Evolutionary conservation across 1,140 invertebrate species (phyloP).

Genomic region (Macrotrachela quadricornifera): DNA sequence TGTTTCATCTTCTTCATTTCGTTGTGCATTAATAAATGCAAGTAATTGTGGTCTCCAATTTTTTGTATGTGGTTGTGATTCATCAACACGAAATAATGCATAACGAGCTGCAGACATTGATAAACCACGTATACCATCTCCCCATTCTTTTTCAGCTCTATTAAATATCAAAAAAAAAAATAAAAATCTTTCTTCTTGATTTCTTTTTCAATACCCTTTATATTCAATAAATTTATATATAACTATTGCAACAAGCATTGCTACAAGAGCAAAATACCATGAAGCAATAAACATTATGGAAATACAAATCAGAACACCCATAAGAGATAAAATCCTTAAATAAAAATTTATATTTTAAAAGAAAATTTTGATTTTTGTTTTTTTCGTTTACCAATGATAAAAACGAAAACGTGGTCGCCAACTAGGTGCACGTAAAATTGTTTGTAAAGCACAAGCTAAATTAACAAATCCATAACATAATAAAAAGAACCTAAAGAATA

Average conservation of each 20-base stretch:
- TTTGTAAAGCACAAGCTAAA: constrained; percentile 87
- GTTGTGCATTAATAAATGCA: constrained; percentile 41
- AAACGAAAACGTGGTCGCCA: constrained; percentile 95
- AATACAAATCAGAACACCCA: constrained; percentile 73
- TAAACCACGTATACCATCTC: constrained; percentile 87
- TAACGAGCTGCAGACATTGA: constrained; percentile 84
- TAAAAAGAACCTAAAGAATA: constrained; percentile 56
- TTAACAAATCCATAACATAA: constrained; percentile 99
- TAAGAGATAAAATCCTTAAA: constrained; percentile 49
- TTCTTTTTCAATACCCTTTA: constrained; percentile 47
- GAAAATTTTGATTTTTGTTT: no score
- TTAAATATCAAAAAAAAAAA: background rate
- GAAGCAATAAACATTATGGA: constrained; percentile 98
- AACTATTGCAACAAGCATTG: constrained; percentile 75
- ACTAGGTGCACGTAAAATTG: constrained; percentile 69
- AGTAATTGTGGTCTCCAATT: constrained; percentile 94
- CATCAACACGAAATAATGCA: constrained; percentile 71
- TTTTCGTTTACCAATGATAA: constrained; percentile 59
- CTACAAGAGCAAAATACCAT: constrained; percentile 88
- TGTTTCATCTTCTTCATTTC: background rate
- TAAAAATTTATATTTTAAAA: no score
- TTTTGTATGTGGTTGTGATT: constrained; percentile 78
- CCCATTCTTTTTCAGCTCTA: constrained; percentile 98
- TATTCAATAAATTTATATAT: constrained; percentile 99
- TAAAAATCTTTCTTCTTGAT: no score